Evolutionary conservation across 2,797 vertebrate genomes (phyloP), one percentile per base, ranked within the genome.

Genomic region (Phalloptychus januarius): DNA sequence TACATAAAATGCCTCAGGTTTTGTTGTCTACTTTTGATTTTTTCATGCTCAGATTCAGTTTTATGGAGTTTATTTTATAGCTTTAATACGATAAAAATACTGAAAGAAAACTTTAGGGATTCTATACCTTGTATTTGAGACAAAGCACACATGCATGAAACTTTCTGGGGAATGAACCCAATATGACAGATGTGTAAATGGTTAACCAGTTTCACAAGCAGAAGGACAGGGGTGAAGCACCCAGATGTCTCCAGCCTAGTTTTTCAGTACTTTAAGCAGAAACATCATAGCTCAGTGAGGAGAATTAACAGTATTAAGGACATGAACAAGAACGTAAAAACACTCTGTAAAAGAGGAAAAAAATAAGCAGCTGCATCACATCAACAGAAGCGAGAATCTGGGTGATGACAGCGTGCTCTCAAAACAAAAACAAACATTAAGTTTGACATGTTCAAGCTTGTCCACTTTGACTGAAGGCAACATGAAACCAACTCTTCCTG

Each of bases 171-270:
- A 54, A 73, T 45, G 15, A 45, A 54, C 71, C 50, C 45, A 72
- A 77, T n/a, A 40, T 56, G 50, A 72, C 36, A 69, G 1, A 54
- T 31, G 31, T 79, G 71, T 86, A 86, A 86, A 91, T 89, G 81
- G 76, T 80, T 88, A 65, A 90, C 85, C 86, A 87, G 72, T 48
- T 81, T 82, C 61, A 84, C 79, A 44, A 56, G 85, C 85, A 83
- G 33, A 36, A 4, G 63, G 46, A 78, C 63, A 48, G 75, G 54
- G 89, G 80, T 90, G 83, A 91, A 84, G 84, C 81, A 84, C 90
- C 79, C 42, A 77, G 69, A 83, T 83, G 79, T 88, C 72, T 85
- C 10, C 44, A 56, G 18, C 11, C 52, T 63, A 72, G 4, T 76
- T 45, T 54, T 54, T n/a, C 25, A 54, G n/a, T 12, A 54, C 25